These are phyloP conservation scores for Ceyx margarethae DNA, from an alignment of 2,113 vertebrate genomes.

Conservation along the genomic window DNA sequence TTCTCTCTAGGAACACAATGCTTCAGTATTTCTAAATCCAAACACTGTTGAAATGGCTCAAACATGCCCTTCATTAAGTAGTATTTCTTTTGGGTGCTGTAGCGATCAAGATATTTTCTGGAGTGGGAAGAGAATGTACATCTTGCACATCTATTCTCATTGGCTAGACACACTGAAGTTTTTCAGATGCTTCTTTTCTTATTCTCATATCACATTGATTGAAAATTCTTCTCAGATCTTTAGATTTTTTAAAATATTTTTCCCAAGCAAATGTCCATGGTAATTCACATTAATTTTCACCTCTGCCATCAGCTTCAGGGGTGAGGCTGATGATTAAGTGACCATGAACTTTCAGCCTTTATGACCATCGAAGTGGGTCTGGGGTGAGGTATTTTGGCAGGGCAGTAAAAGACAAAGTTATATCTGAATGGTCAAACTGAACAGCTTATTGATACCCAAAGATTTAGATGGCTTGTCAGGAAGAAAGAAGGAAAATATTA, in stretches of 20 bases:
- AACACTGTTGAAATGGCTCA: neutral
- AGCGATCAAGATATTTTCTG: neutral
- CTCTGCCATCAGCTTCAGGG: neutral
- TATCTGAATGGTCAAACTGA: neutral
- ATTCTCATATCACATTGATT: neutral
- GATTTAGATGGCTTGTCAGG: neutral
- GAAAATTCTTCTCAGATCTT: neutral
- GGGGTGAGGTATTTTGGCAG: neutral
- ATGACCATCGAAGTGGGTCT: accelerated
- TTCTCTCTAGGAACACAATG: neutral
- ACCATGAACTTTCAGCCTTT: neutral
- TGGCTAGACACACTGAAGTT: neutral
- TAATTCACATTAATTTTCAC: neutral
- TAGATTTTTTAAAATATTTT: neutral
- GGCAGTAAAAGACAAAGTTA: neutral
- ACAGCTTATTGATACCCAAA: neutral
- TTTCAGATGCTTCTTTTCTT: neutral
- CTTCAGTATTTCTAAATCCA: neutral
- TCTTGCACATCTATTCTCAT: neutral
- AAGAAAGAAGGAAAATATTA: neutral
- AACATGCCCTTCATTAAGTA: neutral
- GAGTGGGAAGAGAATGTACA: neutral
- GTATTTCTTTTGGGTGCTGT: neutral
- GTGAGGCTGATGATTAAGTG: neutral
- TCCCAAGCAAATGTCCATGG: neutral